Percentiles rank a stretch among this genome's conserved stretches.
These are phyloP conservation scores for Lampris megalopsis DNA, from an alignment of 2,113 vertebrate genomes.

Conservation along the genomic window DNA sequence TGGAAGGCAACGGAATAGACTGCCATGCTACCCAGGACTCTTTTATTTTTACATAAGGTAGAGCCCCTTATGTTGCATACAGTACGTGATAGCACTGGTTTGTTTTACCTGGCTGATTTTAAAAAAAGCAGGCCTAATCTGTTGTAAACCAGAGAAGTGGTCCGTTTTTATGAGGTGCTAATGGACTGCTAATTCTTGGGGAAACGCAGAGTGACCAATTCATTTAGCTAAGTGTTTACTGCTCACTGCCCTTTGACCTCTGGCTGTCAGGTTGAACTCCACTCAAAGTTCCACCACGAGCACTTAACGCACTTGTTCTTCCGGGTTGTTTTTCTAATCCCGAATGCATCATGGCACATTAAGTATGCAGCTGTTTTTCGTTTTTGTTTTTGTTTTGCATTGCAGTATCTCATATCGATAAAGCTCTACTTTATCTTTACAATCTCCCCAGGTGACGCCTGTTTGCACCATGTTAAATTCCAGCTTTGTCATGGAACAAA, in stretches of 20 bases:
- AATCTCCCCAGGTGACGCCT: background rate
- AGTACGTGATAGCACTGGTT: slow-evolving; percentile 29
- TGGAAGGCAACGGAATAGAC: too few relatives aligned
- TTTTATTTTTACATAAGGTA: slow-evolving; percentile 7
- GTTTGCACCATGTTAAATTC: background rate
- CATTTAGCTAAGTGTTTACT: slow-evolving; percentile 73
- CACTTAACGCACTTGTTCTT: background rate
- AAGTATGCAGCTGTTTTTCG: background rate
- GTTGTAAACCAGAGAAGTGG: slow-evolving; percentile 70
- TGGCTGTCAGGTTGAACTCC: slow-evolving; percentile 45
- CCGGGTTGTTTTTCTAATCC: slow-evolving; percentile 10
- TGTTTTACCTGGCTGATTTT: slow-evolving; percentile 54
- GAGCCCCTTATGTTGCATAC: slow-evolving; percentile 20
- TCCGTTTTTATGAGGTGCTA: slow-evolving; percentile 79
- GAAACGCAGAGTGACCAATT: slow-evolving; percentile 77
- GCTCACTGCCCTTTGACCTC: slow-evolving; percentile 67
- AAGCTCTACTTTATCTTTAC: slow-evolving; percentile 9
- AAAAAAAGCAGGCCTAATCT: slow-evolving; percentile 64
- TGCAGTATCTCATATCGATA: background rate
- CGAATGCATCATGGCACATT: background rate
- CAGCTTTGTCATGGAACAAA: background rate
- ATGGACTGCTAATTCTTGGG: slow-evolving; percentile 76
- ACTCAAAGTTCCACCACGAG: slow-evolving; percentile 11
- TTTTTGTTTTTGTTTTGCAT: background rate
- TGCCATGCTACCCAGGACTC: background rate